These are phyloP conservation scores for Xenopus tropicalis DNA, from an alignment of 2,113 vertebrate species.

Conservation along the genomic window DNA sequence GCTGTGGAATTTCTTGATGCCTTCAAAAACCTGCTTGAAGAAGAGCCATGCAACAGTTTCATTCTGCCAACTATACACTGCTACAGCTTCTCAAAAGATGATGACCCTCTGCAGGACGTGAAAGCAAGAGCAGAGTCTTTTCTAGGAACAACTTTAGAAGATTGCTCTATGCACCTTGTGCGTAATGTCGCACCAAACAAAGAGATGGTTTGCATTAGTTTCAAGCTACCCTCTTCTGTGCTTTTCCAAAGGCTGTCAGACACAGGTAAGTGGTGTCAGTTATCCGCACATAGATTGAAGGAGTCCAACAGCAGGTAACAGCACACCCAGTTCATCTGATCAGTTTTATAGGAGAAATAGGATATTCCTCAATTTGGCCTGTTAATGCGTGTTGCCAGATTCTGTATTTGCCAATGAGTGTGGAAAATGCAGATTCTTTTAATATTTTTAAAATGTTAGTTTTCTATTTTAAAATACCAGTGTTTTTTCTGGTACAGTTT, in stretches of 20 bases:
- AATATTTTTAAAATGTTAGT: too few species aligned
- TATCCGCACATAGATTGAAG: neutral
- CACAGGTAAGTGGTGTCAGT: conserved; percentile 62
- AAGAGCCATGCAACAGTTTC: conserved; percentile 46
- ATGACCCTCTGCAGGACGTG: conserved; percentile 72
- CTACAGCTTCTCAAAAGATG: conserved; percentile 88
- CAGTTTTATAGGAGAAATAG: neutral
- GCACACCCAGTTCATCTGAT: too few species aligned
- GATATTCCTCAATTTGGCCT: neutral
- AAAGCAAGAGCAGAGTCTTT: conserved; percentile 64
- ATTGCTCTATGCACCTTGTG: conserved; percentile 77
- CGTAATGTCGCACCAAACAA: conserved; percentile 94
- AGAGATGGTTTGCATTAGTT: conserved; percentile 92
- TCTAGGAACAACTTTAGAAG: conserved; percentile 69
- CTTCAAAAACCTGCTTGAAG: conserved; percentile 72
- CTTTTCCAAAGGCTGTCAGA: conserved; percentile 65
- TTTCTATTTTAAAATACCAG: too few species aligned
- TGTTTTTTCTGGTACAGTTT: too few species aligned
- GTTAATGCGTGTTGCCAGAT: too few species aligned
- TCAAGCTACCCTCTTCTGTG: conserved; percentile 73
- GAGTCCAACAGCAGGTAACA: too few species aligned
- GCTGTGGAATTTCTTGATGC: conserved; percentile 84
- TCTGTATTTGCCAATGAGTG: too few species aligned
- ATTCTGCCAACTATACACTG: conserved; percentile 84
- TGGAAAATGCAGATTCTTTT: too few species aligned